phyloP scores from a whole-genome alignment of 2,888 invertebrate genomes.

The Alsophila aescularia region DNA sequence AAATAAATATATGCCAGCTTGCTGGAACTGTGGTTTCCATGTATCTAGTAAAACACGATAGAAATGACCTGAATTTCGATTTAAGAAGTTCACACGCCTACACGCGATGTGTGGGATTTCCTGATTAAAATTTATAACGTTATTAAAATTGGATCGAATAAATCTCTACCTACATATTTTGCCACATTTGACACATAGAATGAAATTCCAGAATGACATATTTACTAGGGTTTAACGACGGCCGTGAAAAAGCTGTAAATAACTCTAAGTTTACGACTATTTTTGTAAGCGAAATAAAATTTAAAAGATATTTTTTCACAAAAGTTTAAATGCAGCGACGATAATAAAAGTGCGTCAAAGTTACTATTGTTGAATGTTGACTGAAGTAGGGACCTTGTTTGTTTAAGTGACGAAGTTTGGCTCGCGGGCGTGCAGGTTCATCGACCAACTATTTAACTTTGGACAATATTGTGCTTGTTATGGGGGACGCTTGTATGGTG shows the following conservation, averaged over 20 bases:
- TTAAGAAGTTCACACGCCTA: slow-evolving; percentile 26
- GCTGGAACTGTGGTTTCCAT: slow-evolving; percentile 1
- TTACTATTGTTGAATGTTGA: slow-evolving; percentile 74
- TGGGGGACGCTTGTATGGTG: slow-evolving; percentile 57
- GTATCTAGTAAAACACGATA: not conserved
- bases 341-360: slow-evolving; percentile 42
- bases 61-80: slow-evolving; percentile 10
- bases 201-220: slow-evolving; percentile 29
- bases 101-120: slow-evolving; percentile 19
- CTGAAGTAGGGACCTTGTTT: slow-evolving; percentile 66
- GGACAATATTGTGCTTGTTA: slow-evolving; percentile 63
- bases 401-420: slow-evolving; percentile 78
- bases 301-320: slow-evolving; percentile 21
- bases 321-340: slow-evolving; percentile 41
- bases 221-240: slow-evolving; percentile 33
- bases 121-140: slow-evolving; percentile 22
- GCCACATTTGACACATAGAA: slow-evolving; percentile 21
- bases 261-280: slow-evolving; percentile 36
- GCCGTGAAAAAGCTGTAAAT: slow-evolving; percentile 34
- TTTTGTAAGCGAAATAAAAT: slow-evolving; percentile 31
- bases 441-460: slow-evolving; percentile 73
- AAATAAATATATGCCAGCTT: too few species aligned
- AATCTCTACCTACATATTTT: slow-evolving; percentile 37
- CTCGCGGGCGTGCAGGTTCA: slow-evolving; percentile 60
- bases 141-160: slow-evolving; percentile 36